Percentiles rank a stretch among this genome's conserved stretches.
phyloP scores from a whole-genome alignment of 2,113 vertebrate species.

The Epinephelus fuscoguttatus region DNA sequence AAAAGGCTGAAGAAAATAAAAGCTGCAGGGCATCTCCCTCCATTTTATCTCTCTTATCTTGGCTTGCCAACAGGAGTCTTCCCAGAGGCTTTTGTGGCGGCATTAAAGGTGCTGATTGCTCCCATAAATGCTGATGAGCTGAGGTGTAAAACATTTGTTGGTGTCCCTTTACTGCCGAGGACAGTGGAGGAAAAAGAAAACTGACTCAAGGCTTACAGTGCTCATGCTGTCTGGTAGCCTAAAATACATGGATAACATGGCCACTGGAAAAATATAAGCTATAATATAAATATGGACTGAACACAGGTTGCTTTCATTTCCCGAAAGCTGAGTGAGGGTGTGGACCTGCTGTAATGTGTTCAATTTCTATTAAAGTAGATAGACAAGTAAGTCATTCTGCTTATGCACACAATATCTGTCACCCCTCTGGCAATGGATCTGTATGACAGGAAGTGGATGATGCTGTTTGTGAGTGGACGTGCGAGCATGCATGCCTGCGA shows the following conservation, averaged over 20 bases:
- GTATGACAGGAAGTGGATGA: constrained; percentile 16
- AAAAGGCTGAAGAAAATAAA: background rate
- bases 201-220: background rate
- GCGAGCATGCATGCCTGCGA: constrained; percentile 3
- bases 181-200: constrained; percentile 6
- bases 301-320: background rate
- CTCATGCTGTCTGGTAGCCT: background rate
- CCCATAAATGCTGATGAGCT: constrained; percentile 66
- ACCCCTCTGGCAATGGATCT: background rate
- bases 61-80: constrained; percentile 46
- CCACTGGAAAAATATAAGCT: background rate
- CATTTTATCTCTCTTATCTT: constrained; percentile 6
- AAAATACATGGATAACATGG: background rate
- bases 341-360: background rate
- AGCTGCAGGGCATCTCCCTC: background rate
- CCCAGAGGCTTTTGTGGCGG: constrained; percentile 40
- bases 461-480: constrained; percentile 26
- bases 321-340: background rate
- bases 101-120: constrained; percentile 64
- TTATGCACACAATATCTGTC: background rate
- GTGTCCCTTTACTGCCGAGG: background rate
- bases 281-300: constrained; percentile 18
- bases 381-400: constrained; percentile 10
- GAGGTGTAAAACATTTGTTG: constrained; percentile 58
- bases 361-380: background rate